Evolutionary conservation across 1,140 invertebrate species (phyloP).

Genomic region (Adoxophyes honmai): DNA sequence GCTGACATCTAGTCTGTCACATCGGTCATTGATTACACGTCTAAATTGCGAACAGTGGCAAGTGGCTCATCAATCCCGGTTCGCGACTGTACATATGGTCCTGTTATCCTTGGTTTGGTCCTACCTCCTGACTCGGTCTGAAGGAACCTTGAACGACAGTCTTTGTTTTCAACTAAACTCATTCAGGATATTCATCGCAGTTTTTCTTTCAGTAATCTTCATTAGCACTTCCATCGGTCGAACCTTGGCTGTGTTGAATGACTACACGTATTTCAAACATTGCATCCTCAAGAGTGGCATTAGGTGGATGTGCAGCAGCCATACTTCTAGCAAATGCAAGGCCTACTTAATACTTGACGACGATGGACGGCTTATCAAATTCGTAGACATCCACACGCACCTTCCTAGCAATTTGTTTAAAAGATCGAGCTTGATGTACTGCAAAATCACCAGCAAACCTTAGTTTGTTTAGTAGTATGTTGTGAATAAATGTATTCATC

Average conservation of each 20-base stretch:
- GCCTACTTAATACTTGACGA: constrained; percentile 17
- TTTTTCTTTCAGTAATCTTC: constrained; percentile 15
- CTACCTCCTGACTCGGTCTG: too few relatives aligned
- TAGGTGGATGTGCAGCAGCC: constrained; percentile 29
- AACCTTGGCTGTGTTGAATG: constrained; percentile 9
- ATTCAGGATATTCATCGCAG: neutral
- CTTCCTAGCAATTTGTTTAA: constrained; percentile 14
- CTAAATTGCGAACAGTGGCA: too few relatives aligned
- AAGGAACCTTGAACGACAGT: too few relatives aligned
- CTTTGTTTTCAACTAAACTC: too few relatives aligned
- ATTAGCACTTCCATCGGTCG: constrained; percentile 10
- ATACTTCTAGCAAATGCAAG: constrained; percentile 27
- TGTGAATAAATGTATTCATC: too few relatives aligned
- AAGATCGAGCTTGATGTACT: constrained; percentile 12
- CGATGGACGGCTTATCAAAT: constrained; percentile 11
- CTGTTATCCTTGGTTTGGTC: too few relatives aligned
- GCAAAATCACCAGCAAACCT: constrained; percentile 12
- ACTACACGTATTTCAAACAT: constrained; percentile 12
- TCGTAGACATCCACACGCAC: constrained; percentile 19
- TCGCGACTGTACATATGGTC: too few relatives aligned
- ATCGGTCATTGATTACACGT: too few relatives aligned
- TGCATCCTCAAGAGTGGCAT: constrained; percentile 10
- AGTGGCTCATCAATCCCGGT: too few relatives aligned
- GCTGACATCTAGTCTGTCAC: too few relatives aligned
- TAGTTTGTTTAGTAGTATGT: neutral